These are phyloP conservation scores for Frankliniella fusca DNA, from an alignment of 2,888 invertebrate species.

Conservation along the genomic window DNA sequence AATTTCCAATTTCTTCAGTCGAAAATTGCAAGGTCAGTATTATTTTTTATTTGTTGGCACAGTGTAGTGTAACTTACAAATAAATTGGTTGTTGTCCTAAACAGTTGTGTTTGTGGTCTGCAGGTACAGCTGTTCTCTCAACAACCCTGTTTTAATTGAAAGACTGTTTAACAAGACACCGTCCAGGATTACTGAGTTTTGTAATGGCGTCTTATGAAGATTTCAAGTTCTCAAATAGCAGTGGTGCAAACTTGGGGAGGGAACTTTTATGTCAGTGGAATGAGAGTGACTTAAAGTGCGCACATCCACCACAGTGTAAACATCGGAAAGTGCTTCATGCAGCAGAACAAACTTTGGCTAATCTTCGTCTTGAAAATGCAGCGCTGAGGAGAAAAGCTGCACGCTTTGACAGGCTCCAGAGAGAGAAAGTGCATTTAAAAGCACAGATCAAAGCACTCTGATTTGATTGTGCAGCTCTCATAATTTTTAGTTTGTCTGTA, in stretches of 20 bases:
- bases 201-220: neutral
- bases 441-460: neutral
- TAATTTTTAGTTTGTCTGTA: neutral
- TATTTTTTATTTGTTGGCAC: neutral
- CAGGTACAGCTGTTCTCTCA: neutral
- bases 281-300: neutral
- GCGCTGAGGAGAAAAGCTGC: neutral
- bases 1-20: neutral
- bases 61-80: neutral
- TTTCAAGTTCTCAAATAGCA: neutral
- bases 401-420: neutral
- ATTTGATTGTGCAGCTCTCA: neutral
- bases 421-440: neutral
- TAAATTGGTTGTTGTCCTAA: neutral
- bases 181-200: neutral
- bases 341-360: neutral
- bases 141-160: neutral
- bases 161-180: too few relatives aligned
- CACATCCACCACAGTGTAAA: neutral
- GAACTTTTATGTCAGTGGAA: neutral
- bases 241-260: neutral
- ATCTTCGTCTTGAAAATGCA: neutral
- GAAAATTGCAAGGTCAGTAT: neutral
- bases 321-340: neutral
- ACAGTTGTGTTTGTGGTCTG: neutral